Conservation (phyloP, 2,113 vertebrate genomes). For the Ploceus nigricollis region DNA sequence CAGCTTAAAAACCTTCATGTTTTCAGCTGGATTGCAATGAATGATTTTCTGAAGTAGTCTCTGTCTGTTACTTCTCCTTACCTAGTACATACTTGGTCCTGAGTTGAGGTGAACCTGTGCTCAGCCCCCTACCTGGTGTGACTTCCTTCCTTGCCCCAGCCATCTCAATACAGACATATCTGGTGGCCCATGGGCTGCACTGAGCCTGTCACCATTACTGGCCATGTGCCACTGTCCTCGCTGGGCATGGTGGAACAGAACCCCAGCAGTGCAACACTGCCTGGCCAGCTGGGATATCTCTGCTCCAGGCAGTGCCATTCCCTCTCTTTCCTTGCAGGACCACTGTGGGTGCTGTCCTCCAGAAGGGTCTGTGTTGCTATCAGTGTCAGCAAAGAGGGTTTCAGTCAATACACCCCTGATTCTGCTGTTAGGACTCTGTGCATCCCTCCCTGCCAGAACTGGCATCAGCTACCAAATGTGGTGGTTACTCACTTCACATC, state of each 20-base stretch:
- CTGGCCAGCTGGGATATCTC: not conserved
- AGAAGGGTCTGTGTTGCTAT: accelerated
- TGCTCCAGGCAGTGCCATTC: not conserved
- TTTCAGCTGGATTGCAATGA: not conserved
- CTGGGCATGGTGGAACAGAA: accelerated
- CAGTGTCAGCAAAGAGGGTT: not conserved
- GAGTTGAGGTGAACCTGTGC: not conserved
- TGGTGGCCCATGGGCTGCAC: not conserved
- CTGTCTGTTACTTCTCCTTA: not conserved
- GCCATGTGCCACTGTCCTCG: accelerated
- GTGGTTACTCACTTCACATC: constrained; percentile 22
- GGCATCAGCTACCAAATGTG: not conserved
- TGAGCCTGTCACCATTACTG: not conserved
- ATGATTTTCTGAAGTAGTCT: not conserved
- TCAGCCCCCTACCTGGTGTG: not conserved
- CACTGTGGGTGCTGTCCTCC: accelerated
- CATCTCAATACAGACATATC: not conserved
- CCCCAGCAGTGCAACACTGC: too few species aligned
- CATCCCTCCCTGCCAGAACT: not conserved
- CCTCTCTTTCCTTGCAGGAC: not conserved
- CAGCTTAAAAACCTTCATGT: not conserved
- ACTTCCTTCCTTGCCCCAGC: not conserved
- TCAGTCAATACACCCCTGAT: not conserved
- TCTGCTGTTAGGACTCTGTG: not conserved
- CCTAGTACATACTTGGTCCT: not conserved